phyloP scores from a whole-genome alignment of 2,113 vertebrate genomes.

The Istiophorus platypterus region DNA sequence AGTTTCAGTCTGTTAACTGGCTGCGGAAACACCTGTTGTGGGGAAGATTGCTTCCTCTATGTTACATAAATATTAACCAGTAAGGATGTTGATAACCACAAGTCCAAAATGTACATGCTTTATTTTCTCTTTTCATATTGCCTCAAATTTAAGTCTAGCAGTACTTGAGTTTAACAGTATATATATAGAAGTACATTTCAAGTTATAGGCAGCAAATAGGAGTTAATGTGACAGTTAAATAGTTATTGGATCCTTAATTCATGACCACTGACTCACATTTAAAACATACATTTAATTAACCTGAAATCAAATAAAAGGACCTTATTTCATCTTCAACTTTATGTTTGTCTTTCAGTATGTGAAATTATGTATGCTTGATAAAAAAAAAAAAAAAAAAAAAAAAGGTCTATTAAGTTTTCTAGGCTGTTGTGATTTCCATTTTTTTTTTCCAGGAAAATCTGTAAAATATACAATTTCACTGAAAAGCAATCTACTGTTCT shows the following conservation, averaged over 20 bases:
- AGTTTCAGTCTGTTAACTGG: conserved; percentile 33
- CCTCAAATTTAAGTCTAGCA: background rate
- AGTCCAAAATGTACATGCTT: conserved; percentile 7
- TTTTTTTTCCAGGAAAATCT: background rate
- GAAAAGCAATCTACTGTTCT: background rate
- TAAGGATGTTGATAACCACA: conserved; percentile 28
- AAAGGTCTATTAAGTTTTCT: background rate
- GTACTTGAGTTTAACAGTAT: background rate
- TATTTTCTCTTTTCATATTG: background rate
- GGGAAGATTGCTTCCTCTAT: conserved; percentile 44
- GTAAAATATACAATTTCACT: background rate
- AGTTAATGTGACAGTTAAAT: background rate
- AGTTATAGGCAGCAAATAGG: background rate
- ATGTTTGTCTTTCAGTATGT: background rate
- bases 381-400: background rate
- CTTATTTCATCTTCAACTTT: background rate
- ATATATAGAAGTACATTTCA: background rate
- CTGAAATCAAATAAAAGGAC: too few relatives aligned
- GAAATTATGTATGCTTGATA: background rate
- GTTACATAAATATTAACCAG: conserved; percentile 54
- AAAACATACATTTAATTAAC: background rate
- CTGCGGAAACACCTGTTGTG: conserved; percentile 66
- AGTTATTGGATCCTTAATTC: background rate
- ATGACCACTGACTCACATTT: background rate
- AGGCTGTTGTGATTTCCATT: background rate